phyloP scores from a whole-genome alignment of 2,113 vertebrate genomes.

The Peromyscus polionotus region DNA sequence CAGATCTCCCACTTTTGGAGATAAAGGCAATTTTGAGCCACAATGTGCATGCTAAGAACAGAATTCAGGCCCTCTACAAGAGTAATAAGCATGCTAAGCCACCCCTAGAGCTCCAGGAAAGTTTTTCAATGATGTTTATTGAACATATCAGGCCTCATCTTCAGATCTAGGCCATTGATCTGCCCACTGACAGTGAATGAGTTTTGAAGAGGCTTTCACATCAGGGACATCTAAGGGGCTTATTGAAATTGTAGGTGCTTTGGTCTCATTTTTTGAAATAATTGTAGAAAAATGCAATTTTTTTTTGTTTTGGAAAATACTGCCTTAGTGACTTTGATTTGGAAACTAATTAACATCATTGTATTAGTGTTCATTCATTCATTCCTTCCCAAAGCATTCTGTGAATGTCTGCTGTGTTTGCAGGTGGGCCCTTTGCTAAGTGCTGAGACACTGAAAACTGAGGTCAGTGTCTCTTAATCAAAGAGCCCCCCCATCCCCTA shows the following conservation, averaged over 20 bases:
- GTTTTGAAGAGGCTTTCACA: not conserved
- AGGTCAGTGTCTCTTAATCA: not conserved
- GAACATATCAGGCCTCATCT: not conserved
- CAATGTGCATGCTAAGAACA: not conserved
- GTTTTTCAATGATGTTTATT: not conserved
- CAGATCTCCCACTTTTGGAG: not conserved
- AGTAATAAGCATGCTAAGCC: not conserved
- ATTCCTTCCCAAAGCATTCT: not conserved
- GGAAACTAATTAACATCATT: not conserved
- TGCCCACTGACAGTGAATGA: not conserved
- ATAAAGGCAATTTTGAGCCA: not conserved
- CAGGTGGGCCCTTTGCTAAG: not conserved
- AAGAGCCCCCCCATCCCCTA: not conserved
- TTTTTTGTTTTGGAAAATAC: not conserved
- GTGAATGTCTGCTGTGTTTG: not conserved
- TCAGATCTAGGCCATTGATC: not conserved
- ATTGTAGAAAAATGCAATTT: not conserved
- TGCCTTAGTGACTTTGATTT: not conserved
- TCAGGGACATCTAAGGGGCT: not conserved
- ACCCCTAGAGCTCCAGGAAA: not conserved
- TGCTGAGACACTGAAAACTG: not conserved
- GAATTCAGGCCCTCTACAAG: not conserved
- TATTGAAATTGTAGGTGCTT: not conserved
- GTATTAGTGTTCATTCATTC: not conserved
- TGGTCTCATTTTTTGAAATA: not conserved